Conservation (phyloP, 30 jellyfish, hydroid and myxozoan genomes). For the Turritopsis dohrnii region DNA sequence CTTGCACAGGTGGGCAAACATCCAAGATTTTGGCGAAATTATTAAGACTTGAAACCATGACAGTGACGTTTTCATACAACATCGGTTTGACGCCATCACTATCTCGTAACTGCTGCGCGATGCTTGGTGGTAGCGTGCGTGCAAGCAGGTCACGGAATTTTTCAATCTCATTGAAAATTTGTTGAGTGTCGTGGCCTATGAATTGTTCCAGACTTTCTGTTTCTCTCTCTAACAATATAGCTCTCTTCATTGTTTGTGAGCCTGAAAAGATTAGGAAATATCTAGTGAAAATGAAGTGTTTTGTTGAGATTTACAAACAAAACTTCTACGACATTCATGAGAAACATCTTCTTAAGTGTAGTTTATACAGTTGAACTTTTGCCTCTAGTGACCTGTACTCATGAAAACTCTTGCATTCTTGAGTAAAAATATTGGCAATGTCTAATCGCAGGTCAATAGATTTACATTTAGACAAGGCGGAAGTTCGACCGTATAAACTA, state of each 20-base stretch:
- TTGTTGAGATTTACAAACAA: too few relatives aligned
- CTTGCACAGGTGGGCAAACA: constrained; percentile 42
- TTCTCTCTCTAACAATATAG: constrained; percentile 70
- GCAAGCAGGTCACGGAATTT: constrained; percentile 49
- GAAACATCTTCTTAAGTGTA: too few relatives aligned
- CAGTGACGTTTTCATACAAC: constrained; percentile 31
- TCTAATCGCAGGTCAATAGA: too few relatives aligned
- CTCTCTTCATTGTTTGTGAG: constrained; percentile 57
- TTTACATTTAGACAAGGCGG: too few relatives aligned
- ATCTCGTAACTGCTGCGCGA: constrained; percentile 8
- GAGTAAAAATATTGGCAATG: too few relatives aligned
- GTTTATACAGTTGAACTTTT: too few relatives aligned
- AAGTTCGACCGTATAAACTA: too few relatives aligned
- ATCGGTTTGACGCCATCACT: constrained; percentile 37
- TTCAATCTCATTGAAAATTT: constrained; percentile 57
- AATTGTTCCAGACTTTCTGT: constrained; percentile 67
- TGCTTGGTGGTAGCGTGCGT: constrained; percentile 40
- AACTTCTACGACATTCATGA: too few relatives aligned
- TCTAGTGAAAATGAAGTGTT: too few relatives aligned
- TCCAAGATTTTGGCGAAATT: constrained; percentile 40
- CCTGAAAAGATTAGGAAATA: constrained; percentile 24
- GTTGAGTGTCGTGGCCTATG: constrained; percentile 65
- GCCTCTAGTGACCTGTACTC: too few relatives aligned
- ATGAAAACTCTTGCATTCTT: too few relatives aligned
- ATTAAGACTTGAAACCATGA: constrained; percentile 40